Evolutionary conservation across 2,797 vertebrate species (phyloP).

Genomic region (Rhabdophis nuchalis): DNA sequence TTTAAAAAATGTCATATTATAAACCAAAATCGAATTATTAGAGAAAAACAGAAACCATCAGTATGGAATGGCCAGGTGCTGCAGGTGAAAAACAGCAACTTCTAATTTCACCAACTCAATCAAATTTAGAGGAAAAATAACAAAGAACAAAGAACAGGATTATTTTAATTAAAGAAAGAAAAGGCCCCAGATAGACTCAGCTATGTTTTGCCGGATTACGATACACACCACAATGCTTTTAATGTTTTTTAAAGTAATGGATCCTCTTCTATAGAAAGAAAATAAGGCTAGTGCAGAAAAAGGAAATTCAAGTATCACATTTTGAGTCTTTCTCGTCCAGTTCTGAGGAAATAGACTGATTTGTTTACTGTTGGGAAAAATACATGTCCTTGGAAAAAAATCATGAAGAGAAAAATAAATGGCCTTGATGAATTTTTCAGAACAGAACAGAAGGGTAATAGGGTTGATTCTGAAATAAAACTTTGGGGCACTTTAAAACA

Average conservation of each 20-base stretch:
- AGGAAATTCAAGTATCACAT: not conserved
- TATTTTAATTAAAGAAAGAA: not conserved
- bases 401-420: not conserved
- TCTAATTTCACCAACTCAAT: not conserved
- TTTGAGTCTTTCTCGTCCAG: too few relatives aligned
- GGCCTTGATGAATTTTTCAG: not conserved
- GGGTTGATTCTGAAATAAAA: constrained; percentile 8
- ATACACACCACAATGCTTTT: not conserved
- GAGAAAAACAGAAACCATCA: not conserved
- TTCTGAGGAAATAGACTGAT: not conserved
- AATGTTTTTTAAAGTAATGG: not conserved
- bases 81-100: not conserved
- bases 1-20: not conserved
- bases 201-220: not conserved
- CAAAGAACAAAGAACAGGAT: not conserved
- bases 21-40: not conserved
- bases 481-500: not conserved
- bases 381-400: not conserved
- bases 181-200: not conserved
- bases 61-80: not conserved
- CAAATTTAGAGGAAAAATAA: not conserved
- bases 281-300: not conserved
- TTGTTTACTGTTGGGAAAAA: not conserved
- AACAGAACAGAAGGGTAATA: not conserved
- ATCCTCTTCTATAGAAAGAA: not conserved